Conservation (phyloP, 2,888 invertebrate genomes). For the Oegoconia quadripuncta region DNA sequence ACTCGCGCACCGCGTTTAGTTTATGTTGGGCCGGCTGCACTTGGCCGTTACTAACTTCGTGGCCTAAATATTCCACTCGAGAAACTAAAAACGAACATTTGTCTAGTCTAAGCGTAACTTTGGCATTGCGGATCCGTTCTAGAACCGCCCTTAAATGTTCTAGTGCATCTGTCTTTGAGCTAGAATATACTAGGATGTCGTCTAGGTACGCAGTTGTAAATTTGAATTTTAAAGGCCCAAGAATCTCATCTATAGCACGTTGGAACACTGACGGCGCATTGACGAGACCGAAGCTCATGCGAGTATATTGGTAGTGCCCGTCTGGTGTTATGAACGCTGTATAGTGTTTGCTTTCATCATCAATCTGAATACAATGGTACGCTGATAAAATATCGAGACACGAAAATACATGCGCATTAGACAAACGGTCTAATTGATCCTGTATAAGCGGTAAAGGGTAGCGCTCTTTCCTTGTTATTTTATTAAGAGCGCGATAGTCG, state of each 20-base stretch:
- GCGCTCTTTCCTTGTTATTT: conserved; percentile 11
- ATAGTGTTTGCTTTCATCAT: conserved; percentile 7
- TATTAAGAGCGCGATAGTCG: conserved; percentile 17
- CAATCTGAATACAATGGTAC: conserved; percentile 6
- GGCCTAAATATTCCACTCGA: not conserved
- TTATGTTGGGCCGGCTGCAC: no score
- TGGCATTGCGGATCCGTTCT: no score
- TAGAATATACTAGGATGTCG: no score
- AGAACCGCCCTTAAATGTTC: no score
- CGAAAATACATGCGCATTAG: conserved; percentile 2
- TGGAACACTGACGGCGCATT: conserved; percentile 6
- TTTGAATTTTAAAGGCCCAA: conserved; percentile 9
- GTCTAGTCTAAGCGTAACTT: no score
- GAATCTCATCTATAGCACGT: conserved; percentile 5
- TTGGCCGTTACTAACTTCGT: no score
- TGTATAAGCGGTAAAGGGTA: conserved; percentile 18
- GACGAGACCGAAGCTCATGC: conserved; percentile 11
- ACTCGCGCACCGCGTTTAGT: no score
- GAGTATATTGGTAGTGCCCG: conserved; percentile 15
- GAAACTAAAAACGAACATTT: not conserved
- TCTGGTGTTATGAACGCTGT: conserved; percentile 16
- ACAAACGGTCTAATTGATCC: conserved; percentile 15
- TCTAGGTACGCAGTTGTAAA: conserved; percentile 13
- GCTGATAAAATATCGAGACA: conserved; percentile 11
- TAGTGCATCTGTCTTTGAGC: no score